Base-by-base conservation (phyloP, 2,888 invertebrate genomes). In the Marasmarcha lunaedactyla region DNA sequence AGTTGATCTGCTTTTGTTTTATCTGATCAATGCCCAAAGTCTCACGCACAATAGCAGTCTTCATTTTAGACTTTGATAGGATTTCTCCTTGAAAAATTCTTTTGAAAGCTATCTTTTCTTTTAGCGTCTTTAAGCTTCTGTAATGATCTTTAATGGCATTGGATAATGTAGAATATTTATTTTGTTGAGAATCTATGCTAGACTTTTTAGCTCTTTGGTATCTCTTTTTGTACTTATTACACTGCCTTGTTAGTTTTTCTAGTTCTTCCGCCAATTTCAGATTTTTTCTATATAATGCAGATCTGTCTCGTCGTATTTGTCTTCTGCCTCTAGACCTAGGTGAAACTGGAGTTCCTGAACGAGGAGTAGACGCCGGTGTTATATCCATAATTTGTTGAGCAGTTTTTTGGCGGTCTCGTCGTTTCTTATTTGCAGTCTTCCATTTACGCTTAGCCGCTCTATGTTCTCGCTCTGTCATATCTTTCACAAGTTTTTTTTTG, bases 381-480 rank as follows among this genome's bases (percentile, higher is more conserved):
- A 27, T 14, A 12, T 27, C n/a, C 42, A 42, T 36, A 39, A 42
- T 25, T 35, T 25, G 2, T n/a, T 42, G 33, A 34, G 39, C 39
- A 33, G 33, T 13, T 36, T 42, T 42, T 39, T 36, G 38, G 36
- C 41, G 30, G 13, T 43, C 40, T 38, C 40, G 40, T 26, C 37
- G 37, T 43, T 43, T 40, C 35, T 41, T 43, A 13, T 40, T 43
- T 5, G 36, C 38, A 36, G n/a, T 35, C 12, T 37, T 38, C 43
- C 35, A 37, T 37, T 43, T 43, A 15, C 30, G 35, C 30, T 38
- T 43, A 38, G 40, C 40, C 20, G 10, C 15, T 36, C 43, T 38
- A 38, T 43, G 40, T 35, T 40, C 36, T 9, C 35, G 25, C 30
- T 38, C 43, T 33, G 37, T 36, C 40, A 43, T 40, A 11, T 38